Percentiles rank a stretch among this genome's conserved stretches.
phyloP scores from a whole-genome alignment of 2,888 invertebrate genomes.

The Synergus laeviventris region DNA sequence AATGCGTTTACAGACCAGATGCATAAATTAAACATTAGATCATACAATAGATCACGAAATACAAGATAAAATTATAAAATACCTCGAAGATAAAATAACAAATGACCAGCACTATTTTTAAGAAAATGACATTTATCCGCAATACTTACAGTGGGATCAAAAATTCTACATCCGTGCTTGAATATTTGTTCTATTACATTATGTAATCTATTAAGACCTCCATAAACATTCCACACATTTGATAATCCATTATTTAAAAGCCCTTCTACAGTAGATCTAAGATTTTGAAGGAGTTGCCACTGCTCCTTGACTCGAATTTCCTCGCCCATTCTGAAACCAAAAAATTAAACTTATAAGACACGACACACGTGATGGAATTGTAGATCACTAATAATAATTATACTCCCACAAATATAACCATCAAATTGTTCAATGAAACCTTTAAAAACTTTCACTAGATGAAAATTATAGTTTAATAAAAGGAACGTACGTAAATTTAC shows the following conservation, averaged over 20 bases:
- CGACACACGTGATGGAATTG: background rate
- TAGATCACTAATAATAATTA: conserved; percentile 2
- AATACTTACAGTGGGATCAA: conserved; percentile 49
- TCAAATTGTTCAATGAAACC: background rate
- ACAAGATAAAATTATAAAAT: background rate
- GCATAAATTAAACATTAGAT: conserved; percentile 1
- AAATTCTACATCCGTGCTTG: conserved; percentile 78
- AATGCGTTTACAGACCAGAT: background rate
- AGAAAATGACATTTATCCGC: background rate
- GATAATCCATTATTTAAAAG: conserved; percentile 78
- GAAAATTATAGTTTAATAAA: background rate
- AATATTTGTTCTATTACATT: conserved; percentile 79
- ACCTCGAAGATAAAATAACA: conserved; percentile 1
- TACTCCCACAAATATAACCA: background rate
- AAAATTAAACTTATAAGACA: background rate
- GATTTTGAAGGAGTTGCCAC: conserved; percentile 77
- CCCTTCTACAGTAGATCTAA: conserved; percentile 80
- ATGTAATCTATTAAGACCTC: conserved; percentile 79
- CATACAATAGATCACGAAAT: background rate
- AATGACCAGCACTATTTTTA: background rate
- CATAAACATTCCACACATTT: conserved; percentile 81
- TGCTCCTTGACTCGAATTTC: conserved; percentile 68
- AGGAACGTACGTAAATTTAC: background rate
- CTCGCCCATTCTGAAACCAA: conserved; percentile 57
- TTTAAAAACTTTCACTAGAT: background rate